phyloP scores from a whole-genome alignment of 1,140 invertebrate species.

The Heliconius hermathena region DNA sequence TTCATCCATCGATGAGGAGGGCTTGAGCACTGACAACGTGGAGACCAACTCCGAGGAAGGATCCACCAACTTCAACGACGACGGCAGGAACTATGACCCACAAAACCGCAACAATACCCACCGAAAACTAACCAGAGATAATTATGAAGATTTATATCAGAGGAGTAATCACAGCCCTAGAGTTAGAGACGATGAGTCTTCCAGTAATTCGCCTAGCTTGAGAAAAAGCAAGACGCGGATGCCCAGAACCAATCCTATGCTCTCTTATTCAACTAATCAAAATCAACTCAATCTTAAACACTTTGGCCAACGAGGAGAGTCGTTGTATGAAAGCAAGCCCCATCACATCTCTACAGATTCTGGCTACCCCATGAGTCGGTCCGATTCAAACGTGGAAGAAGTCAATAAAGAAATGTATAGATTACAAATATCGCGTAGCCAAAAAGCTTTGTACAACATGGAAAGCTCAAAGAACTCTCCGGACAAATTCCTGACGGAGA shows the following conservation, averaged over 20 bases:
- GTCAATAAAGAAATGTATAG: slow-evolving; percentile 82
- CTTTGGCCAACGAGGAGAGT: slow-evolving; percentile 76
- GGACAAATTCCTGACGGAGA: slow-evolving; percentile 73
- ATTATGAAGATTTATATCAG: slow-evolving; percentile 80
- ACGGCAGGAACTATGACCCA: slow-evolving; percentile 78
- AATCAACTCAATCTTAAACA: slow-evolving; percentile 77
- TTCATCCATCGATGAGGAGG: slow-evolving; percentile 82
- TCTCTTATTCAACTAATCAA: slow-evolving; percentile 77
- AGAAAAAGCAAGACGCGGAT: slow-evolving; percentile 75
- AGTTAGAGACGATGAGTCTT: slow-evolving; percentile 71
- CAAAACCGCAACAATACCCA: slow-evolving; percentile 81
- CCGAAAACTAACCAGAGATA: slow-evolving; percentile 78
- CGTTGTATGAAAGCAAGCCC: slow-evolving; percentile 73
- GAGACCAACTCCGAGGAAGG: slow-evolving; percentile 81
- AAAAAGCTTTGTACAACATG: slow-evolving; percentile 77
- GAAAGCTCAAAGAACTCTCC: slow-evolving; percentile 74
- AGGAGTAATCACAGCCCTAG: slow-evolving; percentile 72
- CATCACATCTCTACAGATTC: slow-evolving; percentile 75
- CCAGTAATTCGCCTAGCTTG: slow-evolving; percentile 76
- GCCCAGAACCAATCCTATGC: slow-evolving; percentile 81
- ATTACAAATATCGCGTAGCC: slow-evolving; percentile 78
- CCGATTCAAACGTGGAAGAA: slow-evolving; percentile 79
- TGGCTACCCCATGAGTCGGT: slow-evolving; percentile 73
- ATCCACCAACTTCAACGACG: slow-evolving; percentile 80
- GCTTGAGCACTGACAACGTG: slow-evolving; percentile 80